Base-by-base conservation (phyloP, 2,888 invertebrate genomes). In the Athalia circularis region DNA sequence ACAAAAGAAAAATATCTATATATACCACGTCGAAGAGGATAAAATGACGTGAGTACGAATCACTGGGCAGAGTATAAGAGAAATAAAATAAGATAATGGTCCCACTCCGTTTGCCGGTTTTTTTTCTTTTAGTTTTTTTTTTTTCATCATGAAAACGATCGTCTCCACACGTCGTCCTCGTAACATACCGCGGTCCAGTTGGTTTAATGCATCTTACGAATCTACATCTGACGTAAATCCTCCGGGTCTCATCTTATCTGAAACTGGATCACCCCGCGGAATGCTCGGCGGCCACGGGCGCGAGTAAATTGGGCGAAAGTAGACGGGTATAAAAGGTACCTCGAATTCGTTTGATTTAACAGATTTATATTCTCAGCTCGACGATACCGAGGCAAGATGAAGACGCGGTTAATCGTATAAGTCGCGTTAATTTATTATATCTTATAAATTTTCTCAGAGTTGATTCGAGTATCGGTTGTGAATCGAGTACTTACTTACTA, bases 241-340 rank as follows among this genome's bases (percentile, higher is more conserved):
- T 50, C 47, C 52, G 1, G n/a, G 9, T 54, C 68, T 59, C 72
- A 47, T 47, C 72, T 72, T 72, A 72, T 72, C 72, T 72, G 43
- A 47, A 72, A 72, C 72, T 72, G 59, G 72, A 72, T 59, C 57
- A 57, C 45, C 72, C 52, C 47, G 59, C 57, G 59, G 72, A 29
- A 8, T 47, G 13, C 13, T 13, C 2, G 47, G 45, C 45, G 59
- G 43, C 29, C 7, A 57, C 72, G n/a, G 47, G 57, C 72, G 59
- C 13, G 72, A 72, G 72, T 72, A 72, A 72, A 72, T 72, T 72
- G 59, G 72, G 15, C 72, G 72, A 72, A 72, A 72, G 59, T 11
- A 29, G 29, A 29, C 29, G 29, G 29, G 29, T 29, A 29, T 29
- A 29, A 29, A 29, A 29, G 29, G 29, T 29, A 72, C 57, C 57